Conservation (phyloP, 2,113 vertebrate species). For the Petroica traversi region DNA sequence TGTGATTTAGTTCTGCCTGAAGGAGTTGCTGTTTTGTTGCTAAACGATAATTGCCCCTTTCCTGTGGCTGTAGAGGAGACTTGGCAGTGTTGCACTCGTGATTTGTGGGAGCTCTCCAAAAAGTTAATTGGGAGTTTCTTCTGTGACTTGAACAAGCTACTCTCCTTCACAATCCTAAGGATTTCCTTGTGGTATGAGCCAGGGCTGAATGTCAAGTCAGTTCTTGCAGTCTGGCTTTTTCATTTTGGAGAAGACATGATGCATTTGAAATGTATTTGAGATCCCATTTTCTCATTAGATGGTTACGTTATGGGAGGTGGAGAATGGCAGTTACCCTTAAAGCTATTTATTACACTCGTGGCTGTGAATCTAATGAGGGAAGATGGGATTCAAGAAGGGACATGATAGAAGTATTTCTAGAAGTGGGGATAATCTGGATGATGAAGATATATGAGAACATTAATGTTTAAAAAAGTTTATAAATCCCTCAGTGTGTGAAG, state of each 20-base stretch:
- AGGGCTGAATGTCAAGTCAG: slow-evolving; percentile 24
- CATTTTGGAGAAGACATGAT: not conserved
- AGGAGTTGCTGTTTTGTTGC: slow-evolving; percentile 44
- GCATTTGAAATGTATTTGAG: slow-evolving; percentile 13
- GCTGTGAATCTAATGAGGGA: slow-evolving; percentile 17
- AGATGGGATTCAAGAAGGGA: slow-evolving; percentile 47
- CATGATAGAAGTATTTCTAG: slow-evolving; percentile 21
- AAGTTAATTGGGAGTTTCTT: not conserved
- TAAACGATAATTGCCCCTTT: slow-evolving; percentile 5
- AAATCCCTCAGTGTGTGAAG: not conserved
- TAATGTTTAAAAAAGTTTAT: not conserved
- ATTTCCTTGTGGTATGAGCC: not conserved
- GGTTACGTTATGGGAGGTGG: slow-evolving; percentile 41
- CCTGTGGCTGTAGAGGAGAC: not conserved
- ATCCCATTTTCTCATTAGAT: slow-evolving; percentile 24
- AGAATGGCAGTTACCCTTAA: slow-evolving; percentile 45
- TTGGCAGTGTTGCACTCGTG: not conserved
- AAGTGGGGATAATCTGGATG: not conserved
- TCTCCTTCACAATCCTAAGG: not conserved
- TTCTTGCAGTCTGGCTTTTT: slow-evolving; percentile 43
- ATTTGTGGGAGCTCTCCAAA: not conserved
- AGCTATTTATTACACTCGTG: slow-evolving; percentile 39
- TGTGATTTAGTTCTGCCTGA: slow-evolving; percentile 28
- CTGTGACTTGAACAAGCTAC: not conserved
- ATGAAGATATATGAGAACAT: not conserved